Percentiles rank a stretch among this genome's conserved stretches.
Conservation (phyloP, 2,888 invertebrate species). For the Drosophila neonasuta region DNA sequence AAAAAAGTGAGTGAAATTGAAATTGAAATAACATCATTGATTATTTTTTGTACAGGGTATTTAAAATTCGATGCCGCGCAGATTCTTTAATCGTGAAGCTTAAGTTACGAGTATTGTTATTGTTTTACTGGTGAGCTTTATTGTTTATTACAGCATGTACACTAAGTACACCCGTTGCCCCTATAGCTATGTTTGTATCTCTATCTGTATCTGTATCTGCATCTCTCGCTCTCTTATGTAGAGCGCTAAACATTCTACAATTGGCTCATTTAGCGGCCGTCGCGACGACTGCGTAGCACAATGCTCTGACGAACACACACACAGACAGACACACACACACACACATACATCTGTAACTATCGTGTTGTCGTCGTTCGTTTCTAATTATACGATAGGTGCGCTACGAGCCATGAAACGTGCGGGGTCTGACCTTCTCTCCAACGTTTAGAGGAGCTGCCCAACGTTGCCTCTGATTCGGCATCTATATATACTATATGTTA, state of each 20-base stretch:
- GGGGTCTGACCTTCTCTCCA: slow-evolving; percentile 75
- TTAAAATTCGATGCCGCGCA: not conserved
- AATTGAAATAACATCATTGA: too few relatives aligned
- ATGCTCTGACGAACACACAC: slow-evolving; percentile 24
- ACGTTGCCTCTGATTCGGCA: slow-evolving; percentile 11
- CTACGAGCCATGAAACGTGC: slow-evolving; percentile 76
- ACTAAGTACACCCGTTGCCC: slow-evolving; percentile 4
- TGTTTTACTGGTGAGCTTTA: slow-evolving; percentile 39
- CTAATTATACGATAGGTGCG: slow-evolving; percentile 78
- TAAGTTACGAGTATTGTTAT: slow-evolving; percentile 25
- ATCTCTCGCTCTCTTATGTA: slow-evolving; percentile 43
- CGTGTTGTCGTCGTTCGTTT: slow-evolving; percentile 68
- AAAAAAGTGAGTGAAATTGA: too few relatives aligned
- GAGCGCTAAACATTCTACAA: slow-evolving; percentile 61
- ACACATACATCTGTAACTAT: slow-evolving; percentile 19
- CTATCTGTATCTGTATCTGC: slow-evolving; percentile 36
- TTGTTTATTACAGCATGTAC: slow-evolving; percentile 27
- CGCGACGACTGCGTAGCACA: slow-evolving; percentile 56
- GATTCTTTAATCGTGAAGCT: slow-evolving; percentile 14
- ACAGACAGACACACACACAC: slow-evolving; percentile 14
- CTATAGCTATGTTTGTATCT: slow-evolving; percentile 2
- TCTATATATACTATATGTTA: not conserved
- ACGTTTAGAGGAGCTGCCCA: slow-evolving; percentile 69
- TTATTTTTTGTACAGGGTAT: not conserved
- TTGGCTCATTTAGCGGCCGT: slow-evolving; percentile 66